Percentiles rank a stretch among this genome's conserved stretches.
Evolutionary conservation across 2,113 vertebrate genomes (phyloP).

Genomic region (Neoarius graeffei): DNA sequence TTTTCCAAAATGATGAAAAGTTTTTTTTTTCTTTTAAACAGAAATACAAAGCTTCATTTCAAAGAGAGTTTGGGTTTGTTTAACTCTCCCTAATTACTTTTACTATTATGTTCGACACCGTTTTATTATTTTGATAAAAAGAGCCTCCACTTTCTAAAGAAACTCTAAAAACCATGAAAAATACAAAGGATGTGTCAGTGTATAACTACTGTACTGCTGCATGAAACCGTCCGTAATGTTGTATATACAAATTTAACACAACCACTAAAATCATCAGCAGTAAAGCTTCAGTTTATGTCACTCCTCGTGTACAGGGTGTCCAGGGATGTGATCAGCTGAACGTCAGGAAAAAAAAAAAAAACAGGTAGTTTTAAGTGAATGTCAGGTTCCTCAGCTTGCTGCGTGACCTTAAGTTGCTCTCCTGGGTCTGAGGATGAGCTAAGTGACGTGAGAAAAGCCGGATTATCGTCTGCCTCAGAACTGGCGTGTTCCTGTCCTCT

Average conservation of each 20-base stretch:
- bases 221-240: neutral
- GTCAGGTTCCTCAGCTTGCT: slow-evolving; percentile 28
- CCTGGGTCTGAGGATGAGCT: slow-evolving; percentile 32
- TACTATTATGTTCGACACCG: neutral
- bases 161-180: neutral
- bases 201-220: neutral
- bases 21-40: no score
- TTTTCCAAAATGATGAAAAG: no score
- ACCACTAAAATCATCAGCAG: neutral
- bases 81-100: no score
- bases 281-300: neutral
- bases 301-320: neutral
- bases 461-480: slow-evolving; percentile 39
- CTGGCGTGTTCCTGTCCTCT: slow-evolving; percentile 28
- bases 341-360: neutral
- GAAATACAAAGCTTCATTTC: neutral
- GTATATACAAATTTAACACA: neutral
- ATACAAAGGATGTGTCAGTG: neutral
- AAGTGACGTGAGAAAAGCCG: slow-evolving; percentile 40
- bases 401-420: slow-evolving; percentile 21
- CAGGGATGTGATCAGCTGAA: neutral
- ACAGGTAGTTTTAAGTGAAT: neutral
- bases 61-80: neutral
- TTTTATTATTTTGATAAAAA: neutral
- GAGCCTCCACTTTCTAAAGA: neutral